Evolutionary conservation across 2,113 vertebrate species (phyloP).

Genomic region (Eonycteris spelaea): DNA sequence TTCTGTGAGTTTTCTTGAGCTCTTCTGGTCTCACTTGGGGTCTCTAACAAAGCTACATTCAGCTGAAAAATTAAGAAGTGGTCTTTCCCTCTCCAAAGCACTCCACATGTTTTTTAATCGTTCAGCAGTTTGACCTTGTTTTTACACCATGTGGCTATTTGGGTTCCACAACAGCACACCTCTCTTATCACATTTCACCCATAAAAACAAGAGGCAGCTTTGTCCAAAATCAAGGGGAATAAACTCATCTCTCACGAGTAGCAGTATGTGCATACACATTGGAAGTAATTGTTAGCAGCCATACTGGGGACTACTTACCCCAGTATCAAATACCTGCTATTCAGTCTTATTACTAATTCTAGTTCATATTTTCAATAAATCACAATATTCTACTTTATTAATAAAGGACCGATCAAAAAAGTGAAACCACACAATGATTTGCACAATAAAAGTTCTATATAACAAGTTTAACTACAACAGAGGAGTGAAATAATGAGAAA

Average conservation of each 20-base stretch:
- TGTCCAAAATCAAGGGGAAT: not conserved
- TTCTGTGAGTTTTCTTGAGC: not conserved
- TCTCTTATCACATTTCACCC: not conserved
- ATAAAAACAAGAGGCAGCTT: not conserved
- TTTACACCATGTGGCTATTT: not conserved
- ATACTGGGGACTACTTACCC: not conserved
- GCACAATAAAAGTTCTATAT: fast-evolving
- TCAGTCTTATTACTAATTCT: not conserved
- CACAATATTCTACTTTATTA: not conserved
- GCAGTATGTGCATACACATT: not conserved
- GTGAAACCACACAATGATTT: not conserved
- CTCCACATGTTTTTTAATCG: not conserved
- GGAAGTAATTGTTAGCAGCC: not conserved
- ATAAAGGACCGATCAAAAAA: not conserved
- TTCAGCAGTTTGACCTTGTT: not conserved
- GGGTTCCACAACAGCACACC: fast-evolving
- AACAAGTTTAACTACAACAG: not conserved
- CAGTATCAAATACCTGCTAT: not conserved
- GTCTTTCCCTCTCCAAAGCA: not conserved
- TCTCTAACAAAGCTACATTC: not conserved
- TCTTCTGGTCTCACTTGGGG: not conserved
- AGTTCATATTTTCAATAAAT: not conserved
- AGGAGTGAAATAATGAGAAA: not conserved
- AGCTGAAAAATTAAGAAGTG: not conserved
- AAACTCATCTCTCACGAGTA: not conserved